Percentiles rank a stretch among this genome's conserved stretches.
Evolutionary conservation across 2,797 vertebrate species (phyloP).

Genomic region (Halcyon leucocephala): DNA sequence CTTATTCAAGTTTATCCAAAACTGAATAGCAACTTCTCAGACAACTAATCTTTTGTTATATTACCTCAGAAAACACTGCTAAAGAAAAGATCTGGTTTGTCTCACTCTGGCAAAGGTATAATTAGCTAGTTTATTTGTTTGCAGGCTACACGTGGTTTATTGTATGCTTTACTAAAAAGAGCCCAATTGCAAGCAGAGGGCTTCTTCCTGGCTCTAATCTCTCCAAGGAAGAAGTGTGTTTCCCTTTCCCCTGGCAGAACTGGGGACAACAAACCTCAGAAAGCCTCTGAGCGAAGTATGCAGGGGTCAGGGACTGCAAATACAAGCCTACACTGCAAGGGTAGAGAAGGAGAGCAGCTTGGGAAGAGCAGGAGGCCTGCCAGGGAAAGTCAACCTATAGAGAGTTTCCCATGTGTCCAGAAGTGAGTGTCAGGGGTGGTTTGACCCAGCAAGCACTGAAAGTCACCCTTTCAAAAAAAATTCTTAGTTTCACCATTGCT

Average conservation of each 20-base stretch:
- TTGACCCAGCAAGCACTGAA: neutral
- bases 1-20: neutral
- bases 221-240: neutral
- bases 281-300: neutral
- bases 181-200: neutral
- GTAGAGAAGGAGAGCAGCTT: neutral
- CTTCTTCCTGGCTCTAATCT: neutral
- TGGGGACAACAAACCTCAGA: neutral
- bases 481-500: neutral
- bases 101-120: neutral
- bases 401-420: neutral
- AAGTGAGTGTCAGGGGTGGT: neutral
- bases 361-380: neutral
- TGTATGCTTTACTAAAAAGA: neutral
- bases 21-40: neutral
- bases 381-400: accelerated
- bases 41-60: neutral
- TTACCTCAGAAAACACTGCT: neutral
- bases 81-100: neutral
- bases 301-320: neutral
- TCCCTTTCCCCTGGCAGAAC: neutral
- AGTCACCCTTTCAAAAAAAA: neutral
- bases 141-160: neutral
- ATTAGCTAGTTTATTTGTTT: neutral
- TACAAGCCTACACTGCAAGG: neutral